Evolutionary conservation across 2,113 vertebrate species (phyloP), one percentile per base, ranked within the genome.

Genomic region (Accipiter cooperii): DNA sequence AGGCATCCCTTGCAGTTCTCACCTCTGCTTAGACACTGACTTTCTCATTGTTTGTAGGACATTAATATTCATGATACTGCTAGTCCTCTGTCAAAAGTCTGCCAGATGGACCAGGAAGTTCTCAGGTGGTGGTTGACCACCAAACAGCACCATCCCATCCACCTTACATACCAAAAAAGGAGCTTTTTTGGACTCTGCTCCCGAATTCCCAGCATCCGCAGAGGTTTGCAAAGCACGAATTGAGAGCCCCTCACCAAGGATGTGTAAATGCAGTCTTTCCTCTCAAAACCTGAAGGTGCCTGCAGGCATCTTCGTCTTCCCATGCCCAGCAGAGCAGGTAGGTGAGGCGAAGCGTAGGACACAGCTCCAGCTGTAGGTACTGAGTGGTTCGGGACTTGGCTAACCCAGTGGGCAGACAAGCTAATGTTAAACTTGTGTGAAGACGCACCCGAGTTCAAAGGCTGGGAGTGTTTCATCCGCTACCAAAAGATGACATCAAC

Each of bases 401-500:
- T 87, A 75, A 82, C 69, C 52, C 89, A n/a, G 54, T 12, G 42
- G 44, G 76, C 90, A 93, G 90, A 84, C 18, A 28, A 68, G 83
- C 75, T 93, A 83, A 95, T 81, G 79, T 33, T 79, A 79, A 93
- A 83, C 84, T 71, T 57, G 74, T 84, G 84, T 86, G 84, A 96
- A 66, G 87, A 82, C 8, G 20, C 61, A 78, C 25, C n/a, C 33
- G 0, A 58, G 83, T 87, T 84, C 92, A 89, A 97, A 94, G 80
- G 47, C 89, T 51, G 66, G 5, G 71, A 87, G 28, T 36, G 70
- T 90, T 96, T 95, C 61, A 92, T 93, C 84, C 2, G 0, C 24
- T 49, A 87, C 95, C 89, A 94, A 88, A 68, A 87, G 69, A 92
- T 93, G 89, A 95, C 93, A 90, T 92, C 92, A 96, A 42, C 61